Base-by-base conservation (phyloP, 2,888 invertebrate species). In the Diplazon laetatorius region DNA sequence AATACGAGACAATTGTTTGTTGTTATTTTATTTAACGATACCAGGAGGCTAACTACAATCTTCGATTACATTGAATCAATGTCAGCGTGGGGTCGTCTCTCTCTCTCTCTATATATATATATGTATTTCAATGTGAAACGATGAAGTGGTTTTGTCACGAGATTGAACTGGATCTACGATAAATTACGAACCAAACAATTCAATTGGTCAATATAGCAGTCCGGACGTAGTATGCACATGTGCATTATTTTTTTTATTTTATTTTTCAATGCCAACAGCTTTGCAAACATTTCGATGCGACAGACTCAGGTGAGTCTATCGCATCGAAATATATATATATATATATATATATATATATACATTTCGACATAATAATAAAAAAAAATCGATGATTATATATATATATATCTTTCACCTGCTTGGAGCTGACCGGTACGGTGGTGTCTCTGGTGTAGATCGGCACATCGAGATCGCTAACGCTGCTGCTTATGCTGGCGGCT, bases 391-490 rank as follows among this genome's bases (percentile, higher is more conserved):
- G 12, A 52, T 52, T 25, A 52, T 52, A 52, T 22, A 52, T n/a
- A n/a, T 55, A 39, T 55, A 14, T 42, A 18, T 42, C 22, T 48
- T 84, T 87, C 80, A 89, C 90, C 85, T 83, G 85, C 76, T 82
- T 85, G 16, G 86, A 85, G 0, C 87, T 87, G 1, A 90, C 73
- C 1, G 90, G 91, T 79, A 89, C 73, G 46, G 91, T 90, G 1
- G 91, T 91, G 71, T 91, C 90, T 18, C 91, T 87, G 52, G 90
- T 88, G 81, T 93, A 93, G 81, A 93, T 93, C n/a, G 93, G 93
- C 48, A 92, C 92, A 81, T 93, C 93, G 86, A 93, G 88, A 85
- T 93, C 93, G 83, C 92, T 93, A 78, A 93, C 91, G 83, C 91
- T 92, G 81, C 93, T 93, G 25, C 93, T 93, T 81, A 93, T 91